These are phyloP conservation scores for Leptoclinus maculatus DNA, from an alignment of 2,797 vertebrate genomes.

Conservation along the genomic window DNA sequence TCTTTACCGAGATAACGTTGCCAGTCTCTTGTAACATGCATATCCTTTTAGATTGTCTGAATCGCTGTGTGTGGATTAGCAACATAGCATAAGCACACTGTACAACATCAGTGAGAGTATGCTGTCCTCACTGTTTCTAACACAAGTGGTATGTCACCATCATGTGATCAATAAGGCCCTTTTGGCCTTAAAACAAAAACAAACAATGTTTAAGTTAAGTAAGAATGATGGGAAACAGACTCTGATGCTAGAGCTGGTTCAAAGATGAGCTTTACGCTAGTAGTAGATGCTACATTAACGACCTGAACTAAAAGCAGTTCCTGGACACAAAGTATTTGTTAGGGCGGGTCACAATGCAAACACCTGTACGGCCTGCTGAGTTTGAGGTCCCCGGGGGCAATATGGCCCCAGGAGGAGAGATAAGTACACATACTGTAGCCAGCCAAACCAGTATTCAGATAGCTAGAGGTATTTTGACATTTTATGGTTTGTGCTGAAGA, in stretches of 20 bases:
- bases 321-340: background rate
- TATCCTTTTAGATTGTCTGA: background rate
- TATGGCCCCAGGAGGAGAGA: constrained; percentile 23
- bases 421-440: constrained; percentile 12
- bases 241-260: background rate
- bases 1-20: background rate
- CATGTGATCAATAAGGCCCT: background rate
- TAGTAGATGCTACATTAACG: background rate
- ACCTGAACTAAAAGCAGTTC: background rate
- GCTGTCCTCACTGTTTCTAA: background rate
- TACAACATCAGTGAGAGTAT: background rate
- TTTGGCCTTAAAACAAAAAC: background rate
- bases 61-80: background rate
- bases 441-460: constrained; percentile 44
- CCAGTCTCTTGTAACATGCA: background rate
- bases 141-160: background rate
- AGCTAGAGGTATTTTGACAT: constrained; percentile 64
- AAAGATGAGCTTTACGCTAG: background rate
- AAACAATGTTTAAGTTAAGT: background rate
- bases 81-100: background rate
- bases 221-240: background rate
- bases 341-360: constrained; percentile 9
- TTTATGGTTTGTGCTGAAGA: constrained; percentile 47
- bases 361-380: constrained; percentile 28
- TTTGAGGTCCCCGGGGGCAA: constrained; percentile 40